Percentiles rank a stretch among this genome's conserved stretches.
Evolutionary conservation across 2,888 invertebrate species (phyloP).

Genomic region (Amphimallon solstitiale): DNA sequence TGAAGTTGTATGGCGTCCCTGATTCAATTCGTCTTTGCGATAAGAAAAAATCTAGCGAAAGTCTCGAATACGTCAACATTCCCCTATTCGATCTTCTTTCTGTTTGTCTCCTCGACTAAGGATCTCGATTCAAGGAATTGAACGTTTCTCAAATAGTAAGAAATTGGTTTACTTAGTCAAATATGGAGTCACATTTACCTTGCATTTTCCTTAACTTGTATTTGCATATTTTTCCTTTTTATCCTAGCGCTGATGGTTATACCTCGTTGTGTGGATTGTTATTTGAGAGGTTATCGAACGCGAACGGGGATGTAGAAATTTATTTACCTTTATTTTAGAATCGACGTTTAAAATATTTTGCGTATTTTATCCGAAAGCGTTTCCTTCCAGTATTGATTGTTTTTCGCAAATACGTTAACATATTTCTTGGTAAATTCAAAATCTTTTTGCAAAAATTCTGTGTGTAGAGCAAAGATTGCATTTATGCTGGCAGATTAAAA

Average conservation of each 20-base stretch:
- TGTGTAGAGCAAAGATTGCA: too few species aligned
- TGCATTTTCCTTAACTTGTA: slow-evolving; percentile 9
- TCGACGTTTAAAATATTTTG: slow-evolving; percentile 4
- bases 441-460: too few species aligned
- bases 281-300: background rate
- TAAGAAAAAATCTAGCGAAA: too few species aligned
- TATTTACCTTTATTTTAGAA: slow-evolving; percentile 14
- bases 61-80: too few species aligned
- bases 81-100: too few species aligned
- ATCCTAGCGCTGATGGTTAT: slow-evolving; percentile 13
- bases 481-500: too few species aligned
- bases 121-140: slow-evolving; percentile 13
- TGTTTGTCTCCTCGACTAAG: background rate
- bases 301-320: background rate
- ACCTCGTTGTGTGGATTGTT: background rate
- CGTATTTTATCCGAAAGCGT: slow-evolving; percentile 9
- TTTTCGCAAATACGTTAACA: background rate
- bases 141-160: slow-evolving; percentile 21
- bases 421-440: too few species aligned
- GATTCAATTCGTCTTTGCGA: too few species aligned
- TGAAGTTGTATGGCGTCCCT: too few species aligned
- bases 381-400: slow-evolving; percentile 15
- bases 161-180: slow-evolving; percentile 30
- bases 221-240: slow-evolving; percentile 27
- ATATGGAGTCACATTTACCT: slow-evolving; percentile 16